These are phyloP conservation scores for Agonopterix alstromeriana DNA, from an alignment of 2,888 invertebrate genomes.

Conservation along the genomic window DNA sequence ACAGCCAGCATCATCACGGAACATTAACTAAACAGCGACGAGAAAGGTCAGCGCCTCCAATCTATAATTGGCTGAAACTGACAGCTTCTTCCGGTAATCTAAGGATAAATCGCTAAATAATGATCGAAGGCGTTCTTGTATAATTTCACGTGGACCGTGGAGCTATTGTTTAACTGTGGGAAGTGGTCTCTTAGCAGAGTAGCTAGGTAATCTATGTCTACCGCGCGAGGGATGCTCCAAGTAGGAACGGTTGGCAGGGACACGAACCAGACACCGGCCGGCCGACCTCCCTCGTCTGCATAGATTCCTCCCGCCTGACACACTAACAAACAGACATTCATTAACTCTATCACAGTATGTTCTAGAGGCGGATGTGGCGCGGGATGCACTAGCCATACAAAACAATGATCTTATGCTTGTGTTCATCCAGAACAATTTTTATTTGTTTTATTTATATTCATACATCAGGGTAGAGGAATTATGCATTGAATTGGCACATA, in stretches of 20 bases:
- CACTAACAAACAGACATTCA: constrained; percentile 49
- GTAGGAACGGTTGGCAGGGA: too few relatives aligned
- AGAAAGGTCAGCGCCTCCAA: constrained; percentile 9
- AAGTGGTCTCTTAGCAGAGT: too few relatives aligned
- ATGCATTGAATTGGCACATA: constrained; percentile 21
- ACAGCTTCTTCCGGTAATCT: neutral
- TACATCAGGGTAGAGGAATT: constrained; percentile 36
- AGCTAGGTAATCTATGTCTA: too few relatives aligned
- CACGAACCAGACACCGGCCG: neutral
- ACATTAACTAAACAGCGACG: constrained; percentile 3
- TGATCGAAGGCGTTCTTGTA: too few relatives aligned
- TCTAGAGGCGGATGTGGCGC: neutral
- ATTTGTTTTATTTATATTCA: constrained; percentile 14
- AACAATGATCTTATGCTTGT: constrained; percentile 44
- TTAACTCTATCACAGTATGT: constrained; percentile 16
- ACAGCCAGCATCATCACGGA: neutral
- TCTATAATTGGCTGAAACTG: neutral
- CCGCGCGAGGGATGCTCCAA: too few relatives aligned
- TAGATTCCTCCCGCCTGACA: constrained; percentile 47
- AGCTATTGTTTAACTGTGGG: too few relatives aligned
- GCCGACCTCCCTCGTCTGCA: constrained; percentile 44
- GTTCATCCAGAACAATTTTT: constrained; percentile 71
- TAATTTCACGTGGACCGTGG: too few relatives aligned
- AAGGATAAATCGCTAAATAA: too few relatives aligned
- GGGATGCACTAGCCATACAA: constrained; percentile 24